These are phyloP conservation scores for Callinectes sapidus DNA, from an alignment of 2,888 invertebrate species.

Conservation along the genomic window DNA sequence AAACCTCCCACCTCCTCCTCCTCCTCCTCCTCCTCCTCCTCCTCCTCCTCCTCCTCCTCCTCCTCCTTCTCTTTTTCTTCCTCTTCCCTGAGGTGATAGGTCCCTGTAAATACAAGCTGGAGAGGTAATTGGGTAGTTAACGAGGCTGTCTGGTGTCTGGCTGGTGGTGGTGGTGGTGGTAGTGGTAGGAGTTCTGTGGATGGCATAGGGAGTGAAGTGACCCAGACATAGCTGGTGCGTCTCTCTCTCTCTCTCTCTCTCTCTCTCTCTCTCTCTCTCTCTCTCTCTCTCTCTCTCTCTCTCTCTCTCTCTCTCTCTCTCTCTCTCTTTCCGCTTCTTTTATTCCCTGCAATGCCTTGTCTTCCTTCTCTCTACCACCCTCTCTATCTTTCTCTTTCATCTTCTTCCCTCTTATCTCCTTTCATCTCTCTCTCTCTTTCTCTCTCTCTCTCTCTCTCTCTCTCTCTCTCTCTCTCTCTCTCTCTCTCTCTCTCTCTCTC, in stretches of 20 bases:
- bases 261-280: slow-evolving; percentile 3
- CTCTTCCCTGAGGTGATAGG: not conserved
- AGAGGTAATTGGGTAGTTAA: not conserved
- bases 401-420: not conserved
- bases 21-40: not conserved
- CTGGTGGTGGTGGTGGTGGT: not conserved
- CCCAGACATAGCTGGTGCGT: not conserved
- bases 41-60: not conserved
- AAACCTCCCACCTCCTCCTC: not conserved
- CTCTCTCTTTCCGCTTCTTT: not conserved
- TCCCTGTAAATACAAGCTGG: not conserved
- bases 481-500: not conserved
- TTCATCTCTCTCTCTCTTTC: not conserved
- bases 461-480: not conserved
- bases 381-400: not conserved
- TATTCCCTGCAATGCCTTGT: not conserved
- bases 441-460: not conserved
- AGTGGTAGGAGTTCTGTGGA: not conserved
- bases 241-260: slow-evolving; percentile 11
- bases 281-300: slow-evolving; percentile 19
- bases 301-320: slow-evolving; percentile 13
- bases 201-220: not conserved
- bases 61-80: not conserved
- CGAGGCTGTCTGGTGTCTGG: not conserved
- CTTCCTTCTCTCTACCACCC: not conserved